phyloP scores from a whole-genome alignment of 2,888 invertebrate species.

The Apamea monoglypha region DNA sequence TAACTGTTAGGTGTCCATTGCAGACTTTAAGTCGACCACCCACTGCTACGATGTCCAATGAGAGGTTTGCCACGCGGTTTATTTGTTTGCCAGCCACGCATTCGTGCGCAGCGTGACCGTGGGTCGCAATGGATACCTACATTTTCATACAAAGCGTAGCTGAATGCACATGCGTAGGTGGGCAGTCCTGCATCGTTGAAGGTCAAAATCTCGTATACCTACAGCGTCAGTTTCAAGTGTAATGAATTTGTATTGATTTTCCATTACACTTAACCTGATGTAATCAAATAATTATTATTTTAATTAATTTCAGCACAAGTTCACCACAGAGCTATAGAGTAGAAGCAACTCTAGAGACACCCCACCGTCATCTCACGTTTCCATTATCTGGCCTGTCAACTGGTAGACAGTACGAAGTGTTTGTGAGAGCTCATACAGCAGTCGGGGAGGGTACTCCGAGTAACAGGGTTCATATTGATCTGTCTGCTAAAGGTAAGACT shows the following conservation, averaged over 20 bases:
- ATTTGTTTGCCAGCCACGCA: neutral
- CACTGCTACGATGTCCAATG: neutral
- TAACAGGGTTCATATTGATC: slow-evolving; percentile 76
- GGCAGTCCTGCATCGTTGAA: neutral
- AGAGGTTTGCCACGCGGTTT: neutral
- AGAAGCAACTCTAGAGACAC: slow-evolving; percentile 77
- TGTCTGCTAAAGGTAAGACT: slow-evolving; percentile 79
- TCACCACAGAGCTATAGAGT: slow-evolving; percentile 83
- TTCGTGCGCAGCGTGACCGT: neutral
- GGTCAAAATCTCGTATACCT: neutral
- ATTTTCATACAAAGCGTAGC: neutral
- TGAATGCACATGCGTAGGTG: neutral
- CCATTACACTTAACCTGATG: neutral
- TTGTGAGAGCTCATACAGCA: slow-evolving; percentile 91
- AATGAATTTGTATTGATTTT: neutral
- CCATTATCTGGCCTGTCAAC: slow-evolving; percentile 87
- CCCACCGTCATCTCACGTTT: slow-evolving; percentile 80
- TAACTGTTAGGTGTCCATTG: neutral
- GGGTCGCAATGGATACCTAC: too few relatives aligned
- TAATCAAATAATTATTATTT: neutral
- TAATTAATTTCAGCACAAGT: slow-evolving; percentile 78
- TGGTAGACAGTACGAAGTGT: slow-evolving; percentile 91
- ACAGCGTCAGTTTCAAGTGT: neutral
- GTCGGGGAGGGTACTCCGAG: slow-evolving; percentile 90
- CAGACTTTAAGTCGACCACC: neutral